A percentile compares a stretch with the other conserved stretches of the same genome.
Conservation (phyloP, 2,113 vertebrate genomes). For the Heterotis niloticus region DNA sequence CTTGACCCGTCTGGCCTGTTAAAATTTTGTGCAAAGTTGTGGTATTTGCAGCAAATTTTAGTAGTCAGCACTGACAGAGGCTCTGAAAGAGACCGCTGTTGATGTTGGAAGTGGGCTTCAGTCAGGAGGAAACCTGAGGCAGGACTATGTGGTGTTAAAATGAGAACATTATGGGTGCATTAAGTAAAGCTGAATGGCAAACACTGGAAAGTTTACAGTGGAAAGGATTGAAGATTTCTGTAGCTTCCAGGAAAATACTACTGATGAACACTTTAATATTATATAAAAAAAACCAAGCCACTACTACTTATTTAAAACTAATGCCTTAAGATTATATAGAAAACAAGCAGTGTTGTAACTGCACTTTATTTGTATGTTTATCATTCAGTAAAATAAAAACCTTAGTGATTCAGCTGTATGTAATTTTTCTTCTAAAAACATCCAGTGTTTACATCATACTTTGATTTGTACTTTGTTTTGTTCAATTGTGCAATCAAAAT, state of each 20-base stretch:
- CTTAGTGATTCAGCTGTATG: not conserved
- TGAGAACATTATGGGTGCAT: not conserved
- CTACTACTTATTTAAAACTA: too few species aligned
- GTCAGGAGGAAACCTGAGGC: not conserved
- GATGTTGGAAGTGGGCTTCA: not conserved
- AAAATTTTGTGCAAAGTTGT: not conserved
- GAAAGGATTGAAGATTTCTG: not conserved
- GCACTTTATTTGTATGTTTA: too few species aligned
- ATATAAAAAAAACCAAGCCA: too few species aligned
- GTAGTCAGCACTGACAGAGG: not conserved
- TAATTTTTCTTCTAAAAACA: not conserved
- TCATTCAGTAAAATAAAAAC: too few species aligned
- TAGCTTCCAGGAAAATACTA: too few species aligned
- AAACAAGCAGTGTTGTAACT: too few species aligned
- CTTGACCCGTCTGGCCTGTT: not conserved
- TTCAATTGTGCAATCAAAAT: too few species aligned
- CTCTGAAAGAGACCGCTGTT: too few species aligned
- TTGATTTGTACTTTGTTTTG: not conserved
- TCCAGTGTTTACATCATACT: too few species aligned
- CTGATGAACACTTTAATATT: not conserved
- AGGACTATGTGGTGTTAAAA: not conserved
- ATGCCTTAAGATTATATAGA: too few species aligned
- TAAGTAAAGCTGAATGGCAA: not conserved
- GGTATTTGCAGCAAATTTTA: not conserved
- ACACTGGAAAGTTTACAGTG: not conserved